Evolutionary conservation across 2,113 vertebrate genomes (phyloP).

Genomic region (Chrysochloris asiatica): DNA sequence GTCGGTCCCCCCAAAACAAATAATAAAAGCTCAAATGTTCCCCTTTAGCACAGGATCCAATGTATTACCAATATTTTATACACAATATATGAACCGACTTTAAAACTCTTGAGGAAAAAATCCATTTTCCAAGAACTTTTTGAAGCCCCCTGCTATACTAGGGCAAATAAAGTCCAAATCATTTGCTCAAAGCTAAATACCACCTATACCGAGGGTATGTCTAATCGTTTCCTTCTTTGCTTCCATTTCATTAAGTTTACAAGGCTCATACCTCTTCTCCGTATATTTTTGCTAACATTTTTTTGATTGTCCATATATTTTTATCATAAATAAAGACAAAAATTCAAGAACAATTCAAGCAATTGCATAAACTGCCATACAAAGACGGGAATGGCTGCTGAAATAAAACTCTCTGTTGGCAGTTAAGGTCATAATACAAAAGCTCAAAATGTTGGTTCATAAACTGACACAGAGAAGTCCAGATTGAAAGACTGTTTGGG

Average conservation of each 20-base stretch:
- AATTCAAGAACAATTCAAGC: slow-evolving; percentile 20
- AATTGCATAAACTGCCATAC: neutral
- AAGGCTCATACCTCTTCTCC: neutral
- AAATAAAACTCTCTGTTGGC: slow-evolving; percentile 23
- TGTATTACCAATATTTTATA: neutral
- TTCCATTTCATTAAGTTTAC: slow-evolving; percentile 1
- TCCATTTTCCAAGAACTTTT: too few species aligned
- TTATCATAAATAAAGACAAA: slow-evolving; percentile 32
- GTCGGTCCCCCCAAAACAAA: slow-evolving; percentile 32
- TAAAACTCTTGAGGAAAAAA: too few species aligned
- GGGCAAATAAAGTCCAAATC: neutral
- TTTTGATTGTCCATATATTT: slow-evolving; percentile 17
- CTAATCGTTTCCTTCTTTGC: neutral
- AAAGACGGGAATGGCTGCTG: neutral
- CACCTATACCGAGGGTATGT: neutral
- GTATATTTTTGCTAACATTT: neutral
- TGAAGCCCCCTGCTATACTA: neutral
- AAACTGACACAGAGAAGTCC: neutral
- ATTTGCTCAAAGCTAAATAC: neutral
- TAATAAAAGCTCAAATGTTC: slow-evolving; percentile 38
- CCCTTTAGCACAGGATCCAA: slow-evolving; percentile 27
- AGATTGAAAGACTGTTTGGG: neutral
- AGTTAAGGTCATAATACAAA: neutral
- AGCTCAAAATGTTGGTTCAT: neutral
- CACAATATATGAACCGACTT: neutral